Evolutionary conservation across 2,113 vertebrate genomes (phyloP).

Genomic region (Protobothrops flavoviridis): DNA sequence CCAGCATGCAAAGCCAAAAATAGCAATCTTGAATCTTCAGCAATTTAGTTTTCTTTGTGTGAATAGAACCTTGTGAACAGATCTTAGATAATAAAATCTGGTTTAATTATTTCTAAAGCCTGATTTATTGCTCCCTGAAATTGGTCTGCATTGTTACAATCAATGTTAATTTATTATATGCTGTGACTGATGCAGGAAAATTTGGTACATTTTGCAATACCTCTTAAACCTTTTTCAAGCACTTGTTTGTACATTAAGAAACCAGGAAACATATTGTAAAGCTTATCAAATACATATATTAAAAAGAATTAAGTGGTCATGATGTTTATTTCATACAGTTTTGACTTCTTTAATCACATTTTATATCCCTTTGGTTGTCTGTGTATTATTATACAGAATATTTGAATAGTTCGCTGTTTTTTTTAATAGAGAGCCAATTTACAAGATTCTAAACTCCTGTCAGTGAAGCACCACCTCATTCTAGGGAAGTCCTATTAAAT

Average conservation of each 20-base stretch:
- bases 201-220: neutral
- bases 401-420: neutral
- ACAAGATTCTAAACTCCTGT: neutral
- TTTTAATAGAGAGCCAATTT: conserved; percentile 28
- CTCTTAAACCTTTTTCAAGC: conserved; percentile 16
- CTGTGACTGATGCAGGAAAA: neutral
- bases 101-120: neutral
- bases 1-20: neutral
- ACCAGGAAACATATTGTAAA: conserved; percentile 30
- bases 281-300: conserved; percentile 34
- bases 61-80: neutral
- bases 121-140: neutral
- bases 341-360: neutral
- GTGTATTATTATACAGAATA: conserved; percentile 3
- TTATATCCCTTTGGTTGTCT: neutral
- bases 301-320: conserved; percentile 38
- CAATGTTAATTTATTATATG: neutral
- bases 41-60: neutral
- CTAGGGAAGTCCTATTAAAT: neutral
- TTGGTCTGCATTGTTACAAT: neutral
- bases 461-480: neutral
- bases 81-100: neutral
- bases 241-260: conserved; percentile 25
- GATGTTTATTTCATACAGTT: neutral
- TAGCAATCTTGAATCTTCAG: neutral